Evolutionary conservation across 2,888 invertebrate genomes (phyloP), one percentile per base, ranked within the genome.

Genomic region (Synanthedon formicaeformis): DNA sequence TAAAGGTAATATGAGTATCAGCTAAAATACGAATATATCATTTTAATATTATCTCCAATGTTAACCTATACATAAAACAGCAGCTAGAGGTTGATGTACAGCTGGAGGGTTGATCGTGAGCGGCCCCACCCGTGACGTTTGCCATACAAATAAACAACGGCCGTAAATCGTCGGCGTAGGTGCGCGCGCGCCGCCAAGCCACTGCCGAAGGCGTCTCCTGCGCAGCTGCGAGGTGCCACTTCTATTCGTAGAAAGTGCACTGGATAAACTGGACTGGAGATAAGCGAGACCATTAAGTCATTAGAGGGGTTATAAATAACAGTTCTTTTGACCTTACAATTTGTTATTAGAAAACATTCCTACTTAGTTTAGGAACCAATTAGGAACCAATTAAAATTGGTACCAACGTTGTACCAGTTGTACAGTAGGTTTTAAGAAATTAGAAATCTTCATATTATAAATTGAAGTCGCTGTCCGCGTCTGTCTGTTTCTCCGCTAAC

Each of bases 71-170:
- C 49, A 61, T 75, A 74, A 23, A 76, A 69, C 74, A 69, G 71
- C 73, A 73, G 68, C 68, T 61, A 63, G 63, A 58, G 68, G 68
- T 65, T 65, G 62, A 64, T 65, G 62, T 64, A 57, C 65, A 56
- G 60, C 69, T 64, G 59, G 58, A 58, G 70, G 71, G 66, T 60
- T 64, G 56, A 55, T 80, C 82, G 81, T 83, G 83, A 74, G 62
- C 57, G 56, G 60, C 74, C 79, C 70, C 84, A 79, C 82, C 83
- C 66, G 60, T 53, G 41, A 27, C 56, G 51, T 49, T 49, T 12
- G 45, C 45, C 45, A 8, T 45, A 45, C 45, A 45, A 45, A 45
- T 14, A 45, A 14, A 45, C n/a, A 13, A 45, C 13, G 5, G 45
- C 14, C 13, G 8, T 45, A 45, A 12, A 45, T 45, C 45, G 45